Percentiles rank a stretch among this genome's conserved stretches.
These are phyloP conservation scores for Tapirus terrestris DNA, from an alignment of 2,113 vertebrate genomes.

Conservation along the genomic window DNA sequence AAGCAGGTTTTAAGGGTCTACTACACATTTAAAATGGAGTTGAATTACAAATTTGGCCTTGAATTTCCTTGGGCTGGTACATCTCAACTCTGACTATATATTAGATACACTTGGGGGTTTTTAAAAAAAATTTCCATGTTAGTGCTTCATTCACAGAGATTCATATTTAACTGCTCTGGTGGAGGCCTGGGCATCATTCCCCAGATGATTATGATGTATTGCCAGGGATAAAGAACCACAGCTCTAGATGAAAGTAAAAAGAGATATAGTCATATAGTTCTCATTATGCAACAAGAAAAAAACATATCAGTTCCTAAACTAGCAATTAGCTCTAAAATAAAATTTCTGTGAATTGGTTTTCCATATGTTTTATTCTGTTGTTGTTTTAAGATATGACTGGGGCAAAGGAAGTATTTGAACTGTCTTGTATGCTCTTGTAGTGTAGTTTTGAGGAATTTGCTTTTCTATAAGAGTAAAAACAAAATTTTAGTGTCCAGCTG, in stretches of 20 bases:
- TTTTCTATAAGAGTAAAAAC: not conserved
- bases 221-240: not conserved
- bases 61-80: not conserved
- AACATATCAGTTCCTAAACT: not conserved
- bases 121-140: not conserved
- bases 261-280: not conserved
- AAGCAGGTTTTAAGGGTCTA: not conserved
- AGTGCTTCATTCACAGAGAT: not conserved
- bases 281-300: constrained; percentile 4
- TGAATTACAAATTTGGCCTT: constrained; percentile 11
- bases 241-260: constrained; percentile 8
- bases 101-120: not conserved
- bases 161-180: constrained; percentile 7
- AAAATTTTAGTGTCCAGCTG: not conserved
- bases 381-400: not conserved
- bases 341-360: constrained; percentile 30
- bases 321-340: constrained; percentile 28
- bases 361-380: not conserved
- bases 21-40: constrained; percentile 6
- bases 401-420: not conserved
- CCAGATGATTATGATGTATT: not conserved
- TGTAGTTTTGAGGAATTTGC: constrained; percentile 36
- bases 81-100: not conserved
- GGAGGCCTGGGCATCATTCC: not conserved
- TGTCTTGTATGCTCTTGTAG: not conserved